Evolutionary conservation across 2,888 invertebrate species (phyloP).

Genomic region (Drosophila flavopinicola): DNA sequence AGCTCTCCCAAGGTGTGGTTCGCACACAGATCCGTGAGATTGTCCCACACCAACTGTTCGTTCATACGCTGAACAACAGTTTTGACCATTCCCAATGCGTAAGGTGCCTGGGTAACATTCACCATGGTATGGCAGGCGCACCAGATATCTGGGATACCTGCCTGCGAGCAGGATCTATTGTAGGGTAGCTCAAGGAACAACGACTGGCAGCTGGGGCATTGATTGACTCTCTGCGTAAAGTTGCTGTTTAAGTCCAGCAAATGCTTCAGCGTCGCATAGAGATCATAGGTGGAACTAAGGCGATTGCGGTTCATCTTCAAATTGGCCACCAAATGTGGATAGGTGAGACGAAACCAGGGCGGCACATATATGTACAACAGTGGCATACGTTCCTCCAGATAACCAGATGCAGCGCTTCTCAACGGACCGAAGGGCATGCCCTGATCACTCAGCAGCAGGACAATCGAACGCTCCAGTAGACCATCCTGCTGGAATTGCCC

Average conservation of each 20-base stretch:
- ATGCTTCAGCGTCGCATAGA: no score
- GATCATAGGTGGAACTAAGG: no score
- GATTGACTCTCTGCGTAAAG: no score
- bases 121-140: conserved; percentile 84
- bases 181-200: no score
- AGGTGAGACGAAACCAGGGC: no score
- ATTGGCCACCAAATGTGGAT: no score
- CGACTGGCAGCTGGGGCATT: no score
- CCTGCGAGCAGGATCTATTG: conserved; percentile 52
- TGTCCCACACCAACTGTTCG: conserved; percentile 4
- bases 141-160: conserved; percentile 59
- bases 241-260: no score
- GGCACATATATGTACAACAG: conserved; percentile 89
- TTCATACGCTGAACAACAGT: conserved; percentile 36
- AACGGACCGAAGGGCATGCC: conserved; percentile 89
- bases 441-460: conserved; percentile 90
- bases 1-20: conserved; percentile 14
- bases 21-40: conserved; percentile 14
- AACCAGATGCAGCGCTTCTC: conserved; percentile 87
- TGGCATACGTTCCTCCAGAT: conserved; percentile 91
- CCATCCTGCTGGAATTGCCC: conserved; percentile 86
- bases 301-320: no score
- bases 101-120: background rate
- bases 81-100: conserved; percentile 1
- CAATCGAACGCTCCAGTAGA: conserved; percentile 86